These are phyloP conservation scores for Idaea straminata DNA, from an alignment of 2,888 invertebrate genomes.

Conservation along the genomic window DNA sequence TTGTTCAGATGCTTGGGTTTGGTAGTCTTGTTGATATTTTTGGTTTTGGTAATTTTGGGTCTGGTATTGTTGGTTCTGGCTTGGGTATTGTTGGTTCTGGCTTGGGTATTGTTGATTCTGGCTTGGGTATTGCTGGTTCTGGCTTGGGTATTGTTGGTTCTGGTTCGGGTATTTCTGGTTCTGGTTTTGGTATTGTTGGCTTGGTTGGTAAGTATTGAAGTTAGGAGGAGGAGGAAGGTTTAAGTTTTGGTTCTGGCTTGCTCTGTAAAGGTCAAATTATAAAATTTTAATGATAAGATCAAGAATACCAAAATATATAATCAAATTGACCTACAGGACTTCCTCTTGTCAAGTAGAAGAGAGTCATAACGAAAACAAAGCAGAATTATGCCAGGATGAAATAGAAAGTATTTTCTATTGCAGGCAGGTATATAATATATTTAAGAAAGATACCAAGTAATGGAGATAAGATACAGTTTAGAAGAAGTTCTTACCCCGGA, in stretches of 20 bases:
- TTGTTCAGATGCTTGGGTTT: slow-evolving; percentile 27
- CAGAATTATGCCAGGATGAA: too few species aligned
- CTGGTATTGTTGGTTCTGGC: slow-evolving; percentile 11
- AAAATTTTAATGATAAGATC: neutral
- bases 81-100: slow-evolving; percentile 14
- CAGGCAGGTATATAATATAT: too few species aligned
- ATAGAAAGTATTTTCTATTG: too few species aligned
- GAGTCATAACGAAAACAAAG: too few species aligned
- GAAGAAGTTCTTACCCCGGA: slow-evolving; percentile 26
- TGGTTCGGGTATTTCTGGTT: too few species aligned
- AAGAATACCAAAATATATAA: neutral
- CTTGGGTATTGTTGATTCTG: slow-evolving; percentile 5
- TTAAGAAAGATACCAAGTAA: too few species aligned
- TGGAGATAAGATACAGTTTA: too few species aligned
- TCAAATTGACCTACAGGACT: neutral
- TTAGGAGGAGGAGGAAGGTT: neutral
- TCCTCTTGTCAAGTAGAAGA: too few species aligned
- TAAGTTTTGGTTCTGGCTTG: neutral
- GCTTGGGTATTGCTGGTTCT: slow-evolving; percentile 4
- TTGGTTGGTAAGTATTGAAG: neutral
- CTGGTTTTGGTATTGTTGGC: neutral
- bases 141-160: neutral
- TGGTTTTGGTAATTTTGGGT: slow-evolving; percentile 8
- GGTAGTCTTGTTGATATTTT: slow-evolving; percentile 21
- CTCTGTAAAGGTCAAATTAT: neutral